A percentile compares a stretch with the other conserved stretches of the same genome.
Conservation (phyloP, 2,797 vertebrate species). For the Pseudochaenichthys georgianus region DNA sequence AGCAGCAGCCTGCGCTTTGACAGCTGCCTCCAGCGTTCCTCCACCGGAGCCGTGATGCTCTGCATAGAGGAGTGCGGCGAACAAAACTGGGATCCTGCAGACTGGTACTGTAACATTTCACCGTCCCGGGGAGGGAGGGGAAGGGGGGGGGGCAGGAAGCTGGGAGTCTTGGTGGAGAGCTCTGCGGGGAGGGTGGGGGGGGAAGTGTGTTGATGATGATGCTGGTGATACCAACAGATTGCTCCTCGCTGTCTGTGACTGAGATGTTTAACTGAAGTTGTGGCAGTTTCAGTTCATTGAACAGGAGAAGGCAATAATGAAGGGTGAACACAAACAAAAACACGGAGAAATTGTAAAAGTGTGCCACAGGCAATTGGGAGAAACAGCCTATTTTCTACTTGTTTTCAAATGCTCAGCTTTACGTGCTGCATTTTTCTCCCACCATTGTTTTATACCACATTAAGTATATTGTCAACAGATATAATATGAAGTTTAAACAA, state of each 20-base stretch:
- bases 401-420: slow-evolving; percentile 42
- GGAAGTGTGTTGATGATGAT: slow-evolving; percentile 60
- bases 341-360: slow-evolving; percentile 49
- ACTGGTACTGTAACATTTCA: slow-evolving; percentile 79
- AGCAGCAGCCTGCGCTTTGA: slow-evolving; percentile 74
- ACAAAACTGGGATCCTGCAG: slow-evolving; percentile 75
- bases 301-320: slow-evolving; percentile 36
- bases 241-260: slow-evolving; percentile 46
- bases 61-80: slow-evolving; percentile 69
- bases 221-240: slow-evolving; percentile 62
- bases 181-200: slow-evolving; percentile 32
- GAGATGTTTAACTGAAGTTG: slow-evolving; percentile 64
- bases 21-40: slow-evolving; percentile 83
- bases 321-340: neutral
- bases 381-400: slow-evolving; percentile 53
- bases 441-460: neutral
- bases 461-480: too few relatives aligned
- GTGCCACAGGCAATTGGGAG: slow-evolving; percentile 60
- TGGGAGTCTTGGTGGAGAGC: slow-evolving; percentile 44
- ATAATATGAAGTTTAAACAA: too few relatives aligned
- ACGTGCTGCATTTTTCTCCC: neutral
- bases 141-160: slow-evolving; percentile 32
- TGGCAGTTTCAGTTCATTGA: slow-evolving; percentile 67
- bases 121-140: slow-evolving; percentile 51
- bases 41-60: slow-evolving; percentile 74